These are phyloP conservation scores for Pteropus rufus DNA, from an alignment of 2,797 vertebrate species.

Conservation along the genomic window DNA sequence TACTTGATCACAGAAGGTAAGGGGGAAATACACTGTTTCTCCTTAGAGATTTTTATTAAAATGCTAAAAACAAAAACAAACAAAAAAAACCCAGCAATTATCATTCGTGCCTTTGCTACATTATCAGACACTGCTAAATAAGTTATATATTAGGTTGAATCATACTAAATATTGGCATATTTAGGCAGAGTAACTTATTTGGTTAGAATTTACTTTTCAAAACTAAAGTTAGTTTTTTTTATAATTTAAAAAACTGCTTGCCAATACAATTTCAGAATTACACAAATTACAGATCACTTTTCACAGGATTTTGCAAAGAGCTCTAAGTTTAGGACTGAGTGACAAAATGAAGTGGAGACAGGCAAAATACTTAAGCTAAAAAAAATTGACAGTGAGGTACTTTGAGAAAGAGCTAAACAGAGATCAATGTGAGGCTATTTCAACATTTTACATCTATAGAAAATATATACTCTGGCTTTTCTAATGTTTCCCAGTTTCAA, in stretches of 20 bases:
- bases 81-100: neutral
- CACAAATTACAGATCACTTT: neutral
- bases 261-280: slow-evolving; percentile 22
- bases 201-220: neutral
- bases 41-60: neutral
- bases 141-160: neutral
- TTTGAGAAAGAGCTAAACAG: neutral
- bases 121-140: neutral
- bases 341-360: neutral
- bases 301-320: neutral
- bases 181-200: neutral
- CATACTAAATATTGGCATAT: neutral
- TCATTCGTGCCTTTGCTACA: neutral
- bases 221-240: neutral
- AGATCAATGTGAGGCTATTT: neutral
- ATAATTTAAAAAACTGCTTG: slow-evolving; percentile 7
- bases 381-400: neutral
- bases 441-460: neutral
- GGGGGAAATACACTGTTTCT: neutral
- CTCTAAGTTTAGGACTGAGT: neutral
- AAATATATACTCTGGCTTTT: neutral
- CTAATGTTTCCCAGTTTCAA: slow-evolving; percentile 28
- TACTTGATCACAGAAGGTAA: neutral
- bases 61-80: neutral
- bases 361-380: neutral